A percentile compares a stretch with the other conserved stretches of the same genome.
phyloP scores from a whole-genome alignment of 2,797 vertebrate species.

The Amphiprion clarkii region DNA sequence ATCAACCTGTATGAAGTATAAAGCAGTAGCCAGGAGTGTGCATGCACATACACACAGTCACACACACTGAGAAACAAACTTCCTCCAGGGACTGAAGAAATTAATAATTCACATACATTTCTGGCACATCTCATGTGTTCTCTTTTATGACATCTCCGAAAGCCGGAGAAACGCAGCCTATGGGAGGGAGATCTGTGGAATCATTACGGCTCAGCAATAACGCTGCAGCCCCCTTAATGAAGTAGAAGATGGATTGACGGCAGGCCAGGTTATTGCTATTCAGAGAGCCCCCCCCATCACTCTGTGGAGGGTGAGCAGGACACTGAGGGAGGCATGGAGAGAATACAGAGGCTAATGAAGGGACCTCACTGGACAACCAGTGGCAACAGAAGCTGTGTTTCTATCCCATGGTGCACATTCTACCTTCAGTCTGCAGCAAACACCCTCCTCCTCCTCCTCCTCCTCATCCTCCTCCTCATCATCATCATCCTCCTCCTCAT shows the following conservation, averaged over 20 bases:
- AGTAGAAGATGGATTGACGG: constrained; percentile 71
- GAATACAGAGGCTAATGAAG: constrained; percentile 68
- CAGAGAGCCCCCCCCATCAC: constrained; percentile 59
- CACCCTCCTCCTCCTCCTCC: not conserved
- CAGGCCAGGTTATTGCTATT: constrained; percentile 75
- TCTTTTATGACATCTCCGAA: constrained; percentile 74
- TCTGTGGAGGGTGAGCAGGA: constrained; percentile 53
- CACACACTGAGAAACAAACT: constrained; percentile 39
- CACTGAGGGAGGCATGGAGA: constrained; percentile 35
- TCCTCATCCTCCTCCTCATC: no score
- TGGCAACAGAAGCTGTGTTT: constrained; percentile 26
- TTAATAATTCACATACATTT: constrained; percentile 81
- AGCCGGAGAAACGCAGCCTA: constrained; percentile 50
- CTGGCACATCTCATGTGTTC: constrained; percentile 68
- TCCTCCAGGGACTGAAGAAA: constrained; percentile 61
- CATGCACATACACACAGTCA: constrained; percentile 7
- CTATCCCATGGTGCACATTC: constrained; percentile 36
- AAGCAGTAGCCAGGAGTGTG: constrained; percentile 43
- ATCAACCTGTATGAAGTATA: constrained; percentile 76
- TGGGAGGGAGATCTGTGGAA: constrained; percentile 61
- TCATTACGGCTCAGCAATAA: constrained; percentile 76
- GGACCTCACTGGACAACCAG: constrained; percentile 42
- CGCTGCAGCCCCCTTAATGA: constrained; percentile 73
- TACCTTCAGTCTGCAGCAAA: constrained; percentile 39
- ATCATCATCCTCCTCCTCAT: not conserved